Evolutionary conservation across 1,140 invertebrate species (phyloP).

Genomic region (Panagrolaimus sp.): DNA sequence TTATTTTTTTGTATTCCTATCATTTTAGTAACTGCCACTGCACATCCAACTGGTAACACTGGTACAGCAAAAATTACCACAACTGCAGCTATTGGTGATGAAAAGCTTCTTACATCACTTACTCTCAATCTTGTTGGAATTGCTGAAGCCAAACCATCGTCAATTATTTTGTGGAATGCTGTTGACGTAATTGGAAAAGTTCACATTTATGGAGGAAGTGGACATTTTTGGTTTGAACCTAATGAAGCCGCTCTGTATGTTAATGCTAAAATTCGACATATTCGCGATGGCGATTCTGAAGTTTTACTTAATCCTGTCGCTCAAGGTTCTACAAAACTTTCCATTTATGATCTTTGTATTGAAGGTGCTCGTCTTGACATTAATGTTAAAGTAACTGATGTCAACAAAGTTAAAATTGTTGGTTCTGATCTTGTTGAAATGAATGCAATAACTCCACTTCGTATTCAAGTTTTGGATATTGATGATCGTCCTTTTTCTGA

Average conservation of each 20-base stretch:
- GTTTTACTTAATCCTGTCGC: background rate
- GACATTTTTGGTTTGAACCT: conserved; percentile 25
- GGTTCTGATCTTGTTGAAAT: conserved; percentile 1
- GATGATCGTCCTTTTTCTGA: background rate
- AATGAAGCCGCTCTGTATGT: background rate
- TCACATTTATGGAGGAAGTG: conserved; percentile 32
- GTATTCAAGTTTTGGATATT: conserved; percentile 1
- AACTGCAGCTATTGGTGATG: background rate
- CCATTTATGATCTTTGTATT: conserved; percentile 10
- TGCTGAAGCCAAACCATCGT: background rate
- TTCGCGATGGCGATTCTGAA: background rate
- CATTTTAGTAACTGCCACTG: too few species aligned
- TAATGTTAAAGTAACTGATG: conserved; percentile 2
- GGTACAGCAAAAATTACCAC: conserved; percentile 22
- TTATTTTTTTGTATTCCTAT: too few species aligned
- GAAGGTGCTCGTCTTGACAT: background rate
- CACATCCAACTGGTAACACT: background rate
- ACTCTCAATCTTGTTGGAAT: conserved; percentile 5
- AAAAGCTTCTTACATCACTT: background rate
- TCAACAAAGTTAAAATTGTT: background rate
- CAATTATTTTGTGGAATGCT: conserved; percentile 36
- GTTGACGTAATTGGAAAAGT: conserved; percentile 20
- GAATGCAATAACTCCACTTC: background rate
- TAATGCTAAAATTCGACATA: background rate
- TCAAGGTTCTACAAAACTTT: background rate